A percentile compares a stretch with the other conserved stretches of the same genome.
phyloP scores from a whole-genome alignment of 2,888 invertebrate species.

The Sialis fuliginosa region DNA sequence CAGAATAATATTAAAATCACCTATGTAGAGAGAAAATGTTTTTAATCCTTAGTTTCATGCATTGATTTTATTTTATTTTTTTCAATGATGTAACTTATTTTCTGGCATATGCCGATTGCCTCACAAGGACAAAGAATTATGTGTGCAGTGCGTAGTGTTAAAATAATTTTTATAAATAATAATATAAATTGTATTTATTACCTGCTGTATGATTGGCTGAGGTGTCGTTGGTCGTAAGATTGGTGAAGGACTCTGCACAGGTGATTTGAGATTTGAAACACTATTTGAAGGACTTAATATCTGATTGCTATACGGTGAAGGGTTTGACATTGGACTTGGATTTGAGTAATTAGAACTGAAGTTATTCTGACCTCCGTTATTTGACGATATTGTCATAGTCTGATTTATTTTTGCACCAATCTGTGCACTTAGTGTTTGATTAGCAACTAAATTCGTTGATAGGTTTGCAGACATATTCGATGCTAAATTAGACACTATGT shows the following conservation, averaged over 20 bases:
- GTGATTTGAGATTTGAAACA: constrained; percentile 4
- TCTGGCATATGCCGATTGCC: too few relatives aligned
- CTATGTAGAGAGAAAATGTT: too few relatives aligned
- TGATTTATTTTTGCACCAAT: constrained; percentile 1
- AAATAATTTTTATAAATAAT: too few relatives aligned
- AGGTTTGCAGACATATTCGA: constrained; percentile 4
- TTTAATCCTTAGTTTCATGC: too few relatives aligned
- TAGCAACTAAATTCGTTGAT: neutral
- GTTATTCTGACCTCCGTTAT: constrained; percentile 9
- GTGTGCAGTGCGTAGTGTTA: too few relatives aligned
- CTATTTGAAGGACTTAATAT: constrained; percentile 8
- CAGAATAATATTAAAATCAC: too few relatives aligned
- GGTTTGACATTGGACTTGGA: constrained; percentile 15
- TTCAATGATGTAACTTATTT: too few relatives aligned
- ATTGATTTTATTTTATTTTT: too few relatives aligned
- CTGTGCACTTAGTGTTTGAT: neutral
- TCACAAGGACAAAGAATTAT: too few relatives aligned
- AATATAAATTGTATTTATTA: neutral
- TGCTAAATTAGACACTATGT: constrained; percentile 1
- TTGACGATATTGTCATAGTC: neutral
- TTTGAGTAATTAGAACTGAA: constrained; percentile 23
- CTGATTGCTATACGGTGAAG: constrained; percentile 9
- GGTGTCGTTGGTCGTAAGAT: constrained; percentile 23
- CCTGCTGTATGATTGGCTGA: constrained; percentile 23
- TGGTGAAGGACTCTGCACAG: constrained; percentile 5